Evolutionary conservation across 2,113 vertebrate genomes (phyloP), one percentile per base, ranked within the genome.

Genomic region (Microcebus murinus): DNA sequence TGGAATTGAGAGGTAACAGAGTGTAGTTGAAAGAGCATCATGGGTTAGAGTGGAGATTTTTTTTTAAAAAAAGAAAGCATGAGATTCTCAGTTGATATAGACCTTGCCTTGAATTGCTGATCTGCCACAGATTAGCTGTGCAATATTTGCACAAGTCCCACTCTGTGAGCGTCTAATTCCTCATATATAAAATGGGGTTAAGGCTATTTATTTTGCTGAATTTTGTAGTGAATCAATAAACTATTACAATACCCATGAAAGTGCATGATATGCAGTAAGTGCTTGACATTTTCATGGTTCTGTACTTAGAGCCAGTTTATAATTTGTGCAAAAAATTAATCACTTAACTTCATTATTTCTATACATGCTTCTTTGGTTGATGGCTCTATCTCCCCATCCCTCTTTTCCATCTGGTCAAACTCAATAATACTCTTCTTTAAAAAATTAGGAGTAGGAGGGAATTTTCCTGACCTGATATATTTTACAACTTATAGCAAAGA

Each of bases 371-470:
- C 36, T 25, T 77, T 45, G 17, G 63, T 9, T 87, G 74, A 87
- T 94, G 65, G 12, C 63, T 70, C 39, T 71, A 70, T 87, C 80
- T 79, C 4, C 34, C 25, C 31, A 34, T 77, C 10, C 5, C 25
- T 89, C 6, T 57, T 92, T 70, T 81, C 63, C 81, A n/a, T 88
- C 59, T 83, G 27, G 61, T 92, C 5, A 88, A 77, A 89, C 20
- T 96, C 61, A 95, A 83, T 39, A 68, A 17, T 65, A 27, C 65
- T 36, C 36, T 90, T 83, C 57, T 67, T 82, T 94, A 52, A 87
- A 81, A 73, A 73, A 39, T 65, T 65, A 81, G 20, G 48, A 90
- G 11, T 80, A 42, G 39, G 29, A 85, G 34, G 29, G 0, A 84
- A 80, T 31, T 80, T 85, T 93, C 21, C 45, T 80, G n/a, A 85